A percentile compares a stretch with the other conserved stretches of the same genome.
phyloP scores from a whole-genome alignment of 1,140 invertebrate genomes.

The Ruditapes philippinarum region DNA sequence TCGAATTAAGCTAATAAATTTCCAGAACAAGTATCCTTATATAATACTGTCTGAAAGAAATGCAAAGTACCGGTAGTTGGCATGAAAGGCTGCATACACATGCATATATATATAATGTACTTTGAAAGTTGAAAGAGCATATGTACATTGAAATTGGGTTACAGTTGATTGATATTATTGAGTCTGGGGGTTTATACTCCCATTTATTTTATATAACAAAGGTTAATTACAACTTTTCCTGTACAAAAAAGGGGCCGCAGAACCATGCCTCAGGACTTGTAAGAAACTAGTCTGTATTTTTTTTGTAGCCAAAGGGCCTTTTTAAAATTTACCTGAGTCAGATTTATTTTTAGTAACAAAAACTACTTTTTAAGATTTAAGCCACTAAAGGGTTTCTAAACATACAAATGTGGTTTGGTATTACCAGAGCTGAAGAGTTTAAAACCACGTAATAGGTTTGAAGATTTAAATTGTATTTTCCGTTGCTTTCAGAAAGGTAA shows the following conservation, averaged over 20 bases:
- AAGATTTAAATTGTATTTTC: no score
- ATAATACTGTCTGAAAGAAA: no score
- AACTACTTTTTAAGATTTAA: background rate
- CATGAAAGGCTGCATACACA: no score
- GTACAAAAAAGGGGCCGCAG: background rate
- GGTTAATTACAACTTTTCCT: background rate
- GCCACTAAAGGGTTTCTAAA: background rate
- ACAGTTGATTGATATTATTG: no score
- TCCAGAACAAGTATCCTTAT: no score
- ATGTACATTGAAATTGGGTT: no score
- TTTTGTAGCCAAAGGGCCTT: background rate
- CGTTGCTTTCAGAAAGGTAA: background rate
- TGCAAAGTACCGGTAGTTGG: no score
- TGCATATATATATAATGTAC: no score
- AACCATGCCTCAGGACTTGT: background rate
- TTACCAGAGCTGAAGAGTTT: background rate
- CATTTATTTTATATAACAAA: background rate
- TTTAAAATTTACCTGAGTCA: background rate
- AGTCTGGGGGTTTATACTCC: background rate
- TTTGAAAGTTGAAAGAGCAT: no score
- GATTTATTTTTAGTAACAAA: constrained; percentile 4
- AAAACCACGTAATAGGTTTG: background rate
- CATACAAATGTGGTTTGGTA: background rate
- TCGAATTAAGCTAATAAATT: no score
- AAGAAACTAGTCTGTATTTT: background rate